These are phyloP conservation scores for Sussaba pulchella DNA, from an alignment of 2,888 invertebrate species.

Conservation along the genomic window DNA sequence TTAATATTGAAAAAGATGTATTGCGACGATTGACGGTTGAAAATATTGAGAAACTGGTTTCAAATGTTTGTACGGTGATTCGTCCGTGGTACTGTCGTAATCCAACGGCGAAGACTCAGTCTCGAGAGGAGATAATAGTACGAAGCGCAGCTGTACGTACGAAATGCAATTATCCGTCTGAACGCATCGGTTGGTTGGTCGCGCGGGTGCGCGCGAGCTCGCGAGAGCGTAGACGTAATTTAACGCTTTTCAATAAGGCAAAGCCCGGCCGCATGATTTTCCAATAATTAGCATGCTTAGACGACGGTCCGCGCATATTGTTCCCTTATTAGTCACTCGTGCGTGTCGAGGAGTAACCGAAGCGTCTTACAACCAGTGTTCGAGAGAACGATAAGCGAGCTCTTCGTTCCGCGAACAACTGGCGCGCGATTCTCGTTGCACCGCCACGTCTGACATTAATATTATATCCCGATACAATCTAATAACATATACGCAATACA, in stretches of 20 bases:
- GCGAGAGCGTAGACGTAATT: slow-evolving; percentile 72
- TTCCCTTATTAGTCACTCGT: slow-evolving; percentile 62
- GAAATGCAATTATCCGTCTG: slow-evolving; percentile 79
- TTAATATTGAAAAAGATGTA: too few relatives aligned
- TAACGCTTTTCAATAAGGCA: slow-evolving; percentile 79
- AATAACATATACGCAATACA: slow-evolving; percentile 28
- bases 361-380: slow-evolving; percentile 24
- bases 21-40: not conserved
- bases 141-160: slow-evolving; percentile 51
- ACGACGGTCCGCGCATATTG: slow-evolving; percentile 61
- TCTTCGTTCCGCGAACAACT: slow-evolving; percentile 3
- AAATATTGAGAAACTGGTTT: not conserved
- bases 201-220: slow-evolving; percentile 52
- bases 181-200: slow-evolving; percentile 73
- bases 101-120: slow-evolving; percentile 39
- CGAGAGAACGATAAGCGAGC: not conserved
- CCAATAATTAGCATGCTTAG: slow-evolving; percentile 76
- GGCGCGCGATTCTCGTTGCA: slow-evolving; percentile 31
- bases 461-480: slow-evolving; percentile 49
- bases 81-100: not conserved
- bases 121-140: slow-evolving; percentile 55
- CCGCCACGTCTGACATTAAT: slow-evolving; percentile 33
- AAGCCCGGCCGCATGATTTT: slow-evolving; percentile 72
- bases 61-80: not conserved
- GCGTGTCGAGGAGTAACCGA: slow-evolving; percentile 61